phyloP scores from a whole-genome alignment of 1,140 invertebrate species.

The Neoseiulus cucumeris region DNA sequence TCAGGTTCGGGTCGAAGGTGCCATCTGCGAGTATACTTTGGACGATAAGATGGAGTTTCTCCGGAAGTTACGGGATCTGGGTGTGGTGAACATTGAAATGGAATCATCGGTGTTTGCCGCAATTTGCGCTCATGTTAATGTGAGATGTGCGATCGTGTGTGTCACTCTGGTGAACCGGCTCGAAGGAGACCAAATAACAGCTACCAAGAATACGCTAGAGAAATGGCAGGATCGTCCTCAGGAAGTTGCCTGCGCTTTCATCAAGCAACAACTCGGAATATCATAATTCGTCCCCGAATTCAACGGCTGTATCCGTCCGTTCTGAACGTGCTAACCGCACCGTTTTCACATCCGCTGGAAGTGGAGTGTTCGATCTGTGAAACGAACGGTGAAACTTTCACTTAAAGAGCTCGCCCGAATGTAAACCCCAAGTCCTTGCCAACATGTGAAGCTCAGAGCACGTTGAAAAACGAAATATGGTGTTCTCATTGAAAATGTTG shows the following conservation, averaged over 20 bases:
- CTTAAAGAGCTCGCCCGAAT: too few species aligned
- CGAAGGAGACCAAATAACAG: slow-evolving; percentile 68
- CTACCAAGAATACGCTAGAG: slow-evolving; percentile 62
- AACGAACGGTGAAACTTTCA: too few species aligned
- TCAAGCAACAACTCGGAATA: slow-evolving; percentile 36
- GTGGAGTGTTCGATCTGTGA: too few species aligned
- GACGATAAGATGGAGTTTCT: slow-evolving; percentile 75
- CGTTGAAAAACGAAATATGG: too few species aligned
- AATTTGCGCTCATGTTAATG: slow-evolving; percentile 76
- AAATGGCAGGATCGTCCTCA: slow-evolving; percentile 86
- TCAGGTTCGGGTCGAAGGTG: slow-evolving; percentile 81
- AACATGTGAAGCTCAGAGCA: too few species aligned
- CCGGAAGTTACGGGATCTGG: slow-evolving; percentile 46
- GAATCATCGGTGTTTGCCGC: slow-evolving; percentile 79
- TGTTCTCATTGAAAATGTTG: too few species aligned
- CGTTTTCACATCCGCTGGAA: too few species aligned
- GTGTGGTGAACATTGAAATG: slow-evolving; percentile 95
- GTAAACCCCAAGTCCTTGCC: too few species aligned
- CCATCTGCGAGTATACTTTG: slow-evolving; percentile 82
- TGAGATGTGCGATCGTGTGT: slow-evolving; percentile 76
- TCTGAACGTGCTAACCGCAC: too few species aligned
- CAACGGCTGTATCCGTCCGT: too few species aligned
- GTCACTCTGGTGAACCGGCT: slow-evolving; percentile 79
- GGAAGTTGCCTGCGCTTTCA: slow-evolving; percentile 62
- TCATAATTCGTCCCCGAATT: neutral